Evolutionary conservation across 1,140 invertebrate species (phyloP).

Genomic region (Chrysomallon squamiferum): DNA sequence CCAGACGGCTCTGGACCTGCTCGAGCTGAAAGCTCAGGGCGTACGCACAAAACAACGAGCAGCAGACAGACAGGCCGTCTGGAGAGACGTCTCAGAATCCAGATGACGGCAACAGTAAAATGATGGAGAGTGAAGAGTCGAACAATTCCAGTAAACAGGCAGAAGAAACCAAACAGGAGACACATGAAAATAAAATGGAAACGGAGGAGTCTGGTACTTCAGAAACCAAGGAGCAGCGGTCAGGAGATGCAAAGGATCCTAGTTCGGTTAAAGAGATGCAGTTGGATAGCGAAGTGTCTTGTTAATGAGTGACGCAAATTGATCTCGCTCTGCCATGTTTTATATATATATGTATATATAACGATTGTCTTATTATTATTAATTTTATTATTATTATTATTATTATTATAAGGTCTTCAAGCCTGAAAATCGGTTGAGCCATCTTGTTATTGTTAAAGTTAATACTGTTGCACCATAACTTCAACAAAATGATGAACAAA

Average conservation of each 20-base stretch:
- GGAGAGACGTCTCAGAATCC: not conserved
- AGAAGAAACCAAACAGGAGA: not conserved
- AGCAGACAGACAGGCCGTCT: not conserved
- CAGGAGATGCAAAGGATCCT: slow-evolving; percentile 6
- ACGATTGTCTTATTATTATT: not conserved
- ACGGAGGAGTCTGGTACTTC: slow-evolving; percentile 1
- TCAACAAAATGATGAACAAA: too few species aligned
- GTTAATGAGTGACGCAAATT: slow-evolving; percentile 12
- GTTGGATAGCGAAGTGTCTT: slow-evolving; percentile 39
- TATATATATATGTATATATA: too few species aligned
- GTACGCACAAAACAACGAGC: slow-evolving; percentile 19
- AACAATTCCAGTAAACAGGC: not conserved
- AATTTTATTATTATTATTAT: not conserved
- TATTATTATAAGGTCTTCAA: too few species aligned
- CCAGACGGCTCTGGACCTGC: slow-evolving; percentile 80
- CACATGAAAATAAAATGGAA: not conserved
- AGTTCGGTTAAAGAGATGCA: slow-evolving; percentile 39
- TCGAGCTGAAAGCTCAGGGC: slow-evolving; percentile 74
- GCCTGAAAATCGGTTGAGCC: too few species aligned
- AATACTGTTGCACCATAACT: too few species aligned
- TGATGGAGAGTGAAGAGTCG: not conserved
- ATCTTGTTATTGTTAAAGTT: too few species aligned
- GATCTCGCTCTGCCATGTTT: not conserved
- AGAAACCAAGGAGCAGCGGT: not conserved
- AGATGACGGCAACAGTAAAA: not conserved